Evolutionary conservation across 1,140 invertebrate species (phyloP).

Genomic region (Trinorchestia longiramus): DNA sequence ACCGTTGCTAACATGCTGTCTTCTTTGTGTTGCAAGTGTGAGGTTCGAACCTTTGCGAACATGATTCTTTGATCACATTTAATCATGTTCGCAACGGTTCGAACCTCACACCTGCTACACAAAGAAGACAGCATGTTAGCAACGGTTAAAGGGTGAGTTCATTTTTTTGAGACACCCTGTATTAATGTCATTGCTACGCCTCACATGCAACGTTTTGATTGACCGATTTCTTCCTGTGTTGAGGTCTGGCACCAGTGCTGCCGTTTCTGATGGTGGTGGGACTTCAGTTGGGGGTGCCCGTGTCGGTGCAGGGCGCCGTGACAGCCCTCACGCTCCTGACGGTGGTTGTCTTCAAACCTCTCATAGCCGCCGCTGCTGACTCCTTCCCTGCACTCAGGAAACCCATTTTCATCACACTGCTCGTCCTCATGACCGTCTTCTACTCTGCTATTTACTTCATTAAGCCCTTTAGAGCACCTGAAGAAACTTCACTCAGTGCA

Average conservation of each 20-base stretch:
- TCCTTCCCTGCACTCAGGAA: constrained; percentile 38
- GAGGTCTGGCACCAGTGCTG: constrained; percentile 49
- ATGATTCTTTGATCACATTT: too few relatives aligned
- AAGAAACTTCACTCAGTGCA: not conserved
- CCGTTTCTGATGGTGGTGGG: constrained; percentile 56
- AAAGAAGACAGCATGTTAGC: too few relatives aligned
- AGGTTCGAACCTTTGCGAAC: too few relatives aligned
- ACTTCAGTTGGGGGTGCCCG: constrained; percentile 52
- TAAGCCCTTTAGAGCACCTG: not conserved
- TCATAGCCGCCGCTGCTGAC: constrained; percentile 48
- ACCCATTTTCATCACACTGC: constrained; percentile 17
- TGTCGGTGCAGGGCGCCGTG: constrained; percentile 49
- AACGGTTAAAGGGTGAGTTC: too few relatives aligned
- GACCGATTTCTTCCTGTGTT: not conserved
- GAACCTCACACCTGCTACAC: too few relatives aligned
- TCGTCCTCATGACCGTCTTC: constrained; percentile 17
- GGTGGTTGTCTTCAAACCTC: constrained; percentile 38
- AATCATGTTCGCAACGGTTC: too few relatives aligned
- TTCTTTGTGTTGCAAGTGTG: too few relatives aligned
- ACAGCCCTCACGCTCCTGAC: constrained; percentile 18
- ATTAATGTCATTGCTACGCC: too few relatives aligned
- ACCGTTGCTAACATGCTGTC: too few relatives aligned
- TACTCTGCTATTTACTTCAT: constrained; percentile 34
- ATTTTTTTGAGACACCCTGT: too few relatives aligned
- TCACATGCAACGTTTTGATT: not conserved